These are phyloP conservation scores for Lysandra coridon DNA, from an alignment of 2,888 invertebrate species.

Conservation along the genomic window DNA sequence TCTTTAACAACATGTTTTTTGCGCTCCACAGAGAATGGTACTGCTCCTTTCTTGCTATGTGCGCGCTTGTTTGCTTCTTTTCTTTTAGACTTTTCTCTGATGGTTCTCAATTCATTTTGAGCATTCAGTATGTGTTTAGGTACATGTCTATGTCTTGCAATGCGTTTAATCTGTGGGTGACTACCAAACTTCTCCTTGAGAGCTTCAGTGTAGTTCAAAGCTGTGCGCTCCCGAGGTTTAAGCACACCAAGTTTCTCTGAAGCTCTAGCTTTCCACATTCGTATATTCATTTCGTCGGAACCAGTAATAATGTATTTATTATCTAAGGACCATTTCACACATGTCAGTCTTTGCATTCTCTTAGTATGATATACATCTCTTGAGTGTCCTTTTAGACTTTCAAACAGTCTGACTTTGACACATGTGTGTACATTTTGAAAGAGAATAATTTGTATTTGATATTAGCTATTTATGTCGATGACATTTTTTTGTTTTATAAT, in stretches of 20 bases:
- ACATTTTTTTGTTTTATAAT: no score
- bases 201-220: conserved; percentile 91
- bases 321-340: conserved; percentile 95
- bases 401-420: conserved; percentile 94
- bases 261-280: conserved; percentile 98
- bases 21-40: conserved; percentile 89
- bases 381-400: conserved; percentile 88
- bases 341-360: conserved; percentile 97
- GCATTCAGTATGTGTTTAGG: conserved; percentile 94
- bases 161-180: conserved; percentile 96
- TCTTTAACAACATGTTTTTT: conserved; percentile 89
- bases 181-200: conserved; percentile 95
- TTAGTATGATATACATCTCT: conserved; percentile 99
- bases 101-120: conserved; percentile 86
- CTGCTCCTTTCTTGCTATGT: conserved; percentile 93
- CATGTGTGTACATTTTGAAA: no score
- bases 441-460: no score
- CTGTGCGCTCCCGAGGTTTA: conserved; percentile 91
- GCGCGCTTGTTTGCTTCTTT: conserved; percentile 92
- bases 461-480: no score
- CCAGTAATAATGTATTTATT: conserved; percentile 96
- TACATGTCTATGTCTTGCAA: conserved; percentile 95
- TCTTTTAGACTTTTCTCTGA: conserved; percentile 85
- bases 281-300: conserved; percentile 99
- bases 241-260: conserved; percentile 98